Evolutionary conservation across 1,140 invertebrate species (phyloP), one percentile per base, ranked within the genome.

Genomic region (Drosophila nigrodunni): DNA sequence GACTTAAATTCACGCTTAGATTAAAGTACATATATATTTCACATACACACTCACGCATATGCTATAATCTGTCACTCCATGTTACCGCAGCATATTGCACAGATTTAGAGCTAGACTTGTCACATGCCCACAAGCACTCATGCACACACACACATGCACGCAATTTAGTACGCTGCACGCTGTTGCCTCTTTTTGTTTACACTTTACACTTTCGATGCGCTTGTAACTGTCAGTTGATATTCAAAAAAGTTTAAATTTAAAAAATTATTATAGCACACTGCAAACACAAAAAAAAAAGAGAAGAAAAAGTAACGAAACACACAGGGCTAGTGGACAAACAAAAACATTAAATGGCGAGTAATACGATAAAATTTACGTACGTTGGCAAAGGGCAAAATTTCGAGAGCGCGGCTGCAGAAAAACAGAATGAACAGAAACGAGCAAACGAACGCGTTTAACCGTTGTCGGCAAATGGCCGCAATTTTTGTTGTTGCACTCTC

Each of bases 401-500:
- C 60, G 47, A 64, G 64, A 49, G 46, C 66, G 67, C 44, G 49
- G 59, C 67, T 30, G 25, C 25, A 30, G 25, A 59, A 44, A 71
- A 54, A 66, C 46, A 72, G 4, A 59, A 57, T 57, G 49, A 65
- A 65, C 25, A 52, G 13, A 43, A 58, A 46, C 54, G 54, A 74
- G 60, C 58, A 49, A 76, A 60, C 68, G 74, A 71, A 76, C 73
- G 68, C 74, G 74, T 61, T 71, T 72, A 76, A 76, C 61, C 57
- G 69, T 60, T 61, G 74, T 76, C 74, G 69, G 68, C 74, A 76
- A 76, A 76, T 76, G 74, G 58, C 72, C 50, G 70, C 58, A 74
- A 72, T 59, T 64, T 50, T 75, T 75, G 67, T 75, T 75, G 73
- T 71, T 75, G 71, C 71, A 65, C 35, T 30, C 25, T 30, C 71